phyloP scores from a whole-genome alignment of 1,140 invertebrate genomes.

The Drosophila bocqueti region DNA sequence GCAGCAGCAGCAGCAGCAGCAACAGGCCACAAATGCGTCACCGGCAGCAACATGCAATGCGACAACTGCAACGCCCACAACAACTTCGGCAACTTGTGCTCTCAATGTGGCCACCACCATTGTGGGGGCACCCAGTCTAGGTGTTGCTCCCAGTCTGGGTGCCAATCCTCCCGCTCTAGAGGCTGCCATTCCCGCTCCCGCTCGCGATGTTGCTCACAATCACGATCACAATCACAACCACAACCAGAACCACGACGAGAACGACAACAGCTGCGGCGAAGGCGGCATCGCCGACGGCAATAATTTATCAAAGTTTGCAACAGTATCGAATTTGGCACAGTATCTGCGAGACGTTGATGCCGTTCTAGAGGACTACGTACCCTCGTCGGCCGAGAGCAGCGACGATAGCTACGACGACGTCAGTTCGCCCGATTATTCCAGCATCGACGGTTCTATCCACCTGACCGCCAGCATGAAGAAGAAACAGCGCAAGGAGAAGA shows the following conservation, averaged over 20 bases:
- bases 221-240: constrained; percentile 63
- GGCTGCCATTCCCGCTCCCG: constrained; percentile 3
- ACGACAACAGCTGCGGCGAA: constrained; percentile 72
- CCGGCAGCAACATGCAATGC: constrained; percentile 24
- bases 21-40: constrained; percentile 60
- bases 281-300: constrained; percentile 54
- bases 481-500: constrained; percentile 81
- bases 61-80: constrained; percentile 43
- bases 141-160: not conserved
- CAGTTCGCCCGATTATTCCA: constrained; percentile 75
- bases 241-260: constrained; percentile 30
- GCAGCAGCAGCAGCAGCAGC: no score
- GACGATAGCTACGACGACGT: constrained; percentile 34
- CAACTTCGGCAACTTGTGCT: constrained; percentile 26
- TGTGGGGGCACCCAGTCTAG: not conserved
- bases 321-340: constrained; percentile 85
- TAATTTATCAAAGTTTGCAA: constrained; percentile 85
- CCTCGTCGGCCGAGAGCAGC: constrained; percentile 77
- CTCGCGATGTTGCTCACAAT: constrained; percentile 51
- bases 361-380: constrained; percentile 83
- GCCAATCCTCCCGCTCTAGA: constrained; percentile 24
- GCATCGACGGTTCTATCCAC: constrained; percentile 62
- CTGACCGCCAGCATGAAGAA: constrained; percentile 83
- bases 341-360: constrained; percentile 85
- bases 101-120: not conserved